phyloP scores from a whole-genome alignment of 2,113 vertebrate genomes.

The Dryoscopus gambensis region DNA sequence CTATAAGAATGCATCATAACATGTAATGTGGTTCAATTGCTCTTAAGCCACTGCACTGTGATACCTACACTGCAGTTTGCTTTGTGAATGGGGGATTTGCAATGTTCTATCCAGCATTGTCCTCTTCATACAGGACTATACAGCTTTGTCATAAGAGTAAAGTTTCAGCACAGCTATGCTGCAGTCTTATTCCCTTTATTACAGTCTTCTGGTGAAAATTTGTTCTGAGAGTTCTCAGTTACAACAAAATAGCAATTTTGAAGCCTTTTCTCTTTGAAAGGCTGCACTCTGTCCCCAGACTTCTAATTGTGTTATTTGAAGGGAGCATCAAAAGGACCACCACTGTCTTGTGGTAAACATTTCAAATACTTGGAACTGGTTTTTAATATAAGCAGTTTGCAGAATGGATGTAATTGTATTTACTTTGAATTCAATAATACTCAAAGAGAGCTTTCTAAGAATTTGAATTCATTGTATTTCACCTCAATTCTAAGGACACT shows the following conservation, averaged over 20 bases:
- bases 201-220: background rate
- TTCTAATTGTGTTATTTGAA: constrained; percentile 5
- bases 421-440: background rate
- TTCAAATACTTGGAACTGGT: background rate
- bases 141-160: background rate
- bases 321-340: background rate
- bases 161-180: background rate
- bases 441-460: background rate
- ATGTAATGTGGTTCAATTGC: background rate
- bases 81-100: background rate
- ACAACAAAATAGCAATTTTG: background rate
- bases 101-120: background rate
- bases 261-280: background rate
- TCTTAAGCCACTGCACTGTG: background rate
- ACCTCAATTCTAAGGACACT: background rate
- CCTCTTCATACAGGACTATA: background rate
- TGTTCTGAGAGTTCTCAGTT: background rate
- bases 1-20: no score
- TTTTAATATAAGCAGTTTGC: background rate
- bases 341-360: background rate
- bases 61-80: background rate
- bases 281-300: background rate
- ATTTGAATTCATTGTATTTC: background rate
- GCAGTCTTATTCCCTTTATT: background rate
- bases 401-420: background rate